Evolutionary conservation across 1,140 invertebrate genomes (phyloP).

Genomic region (Paralvinella palmiformis): DNA sequence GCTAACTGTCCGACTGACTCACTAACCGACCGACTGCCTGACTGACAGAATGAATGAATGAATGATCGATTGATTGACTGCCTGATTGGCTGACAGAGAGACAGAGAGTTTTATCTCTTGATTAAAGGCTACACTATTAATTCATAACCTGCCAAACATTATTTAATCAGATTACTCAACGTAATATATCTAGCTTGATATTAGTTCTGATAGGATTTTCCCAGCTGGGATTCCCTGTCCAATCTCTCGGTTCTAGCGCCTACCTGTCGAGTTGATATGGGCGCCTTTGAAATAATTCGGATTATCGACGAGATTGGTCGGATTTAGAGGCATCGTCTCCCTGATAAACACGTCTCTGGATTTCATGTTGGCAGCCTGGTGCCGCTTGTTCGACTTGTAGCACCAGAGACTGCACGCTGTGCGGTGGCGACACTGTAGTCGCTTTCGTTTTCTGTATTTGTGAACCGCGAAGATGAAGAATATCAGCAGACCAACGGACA

Average conservation of each 20-base stretch:
- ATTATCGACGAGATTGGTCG: constrained; percentile 43
- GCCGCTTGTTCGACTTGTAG: not conserved
- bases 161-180: not conserved
- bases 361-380: not conserved
- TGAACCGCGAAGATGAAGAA: not conserved
- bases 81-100: not conserved
- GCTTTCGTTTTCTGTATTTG: not conserved
- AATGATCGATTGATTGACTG: not conserved
- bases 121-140: not conserved
- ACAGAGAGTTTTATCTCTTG: not conserved
- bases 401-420: not conserved
- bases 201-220: not conserved
- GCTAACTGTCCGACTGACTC: not conserved
- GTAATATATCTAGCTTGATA: not conserved
- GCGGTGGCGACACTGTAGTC: not conserved
- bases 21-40: not conserved
- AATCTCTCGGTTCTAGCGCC: not conserved
- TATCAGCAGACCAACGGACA: not conserved
- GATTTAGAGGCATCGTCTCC: constrained; percentile 40
- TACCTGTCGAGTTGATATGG: constrained; percentile 8
- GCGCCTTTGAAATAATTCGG: constrained; percentile 38
- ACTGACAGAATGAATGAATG: not conserved
- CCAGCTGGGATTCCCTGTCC: not conserved
- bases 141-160: not conserved
- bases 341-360: constrained; percentile 18